Evolutionary conservation across 2,888 invertebrate species (phyloP).

Genomic region (Atethmia centrago): DNA sequence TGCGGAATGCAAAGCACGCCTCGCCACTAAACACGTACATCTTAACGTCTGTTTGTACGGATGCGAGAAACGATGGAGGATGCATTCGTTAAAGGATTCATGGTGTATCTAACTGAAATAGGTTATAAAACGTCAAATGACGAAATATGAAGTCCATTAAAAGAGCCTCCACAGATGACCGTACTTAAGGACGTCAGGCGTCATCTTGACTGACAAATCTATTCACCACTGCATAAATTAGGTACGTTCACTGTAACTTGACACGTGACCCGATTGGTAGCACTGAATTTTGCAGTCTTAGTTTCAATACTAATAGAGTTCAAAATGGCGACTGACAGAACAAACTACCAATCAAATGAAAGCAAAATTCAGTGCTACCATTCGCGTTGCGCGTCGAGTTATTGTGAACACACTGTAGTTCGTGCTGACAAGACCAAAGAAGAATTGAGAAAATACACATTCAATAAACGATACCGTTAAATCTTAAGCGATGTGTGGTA

Average conservation of each 20-base stretch:
- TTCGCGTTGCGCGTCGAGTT: too few relatives aligned
- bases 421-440: not conserved
- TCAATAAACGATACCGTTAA: not conserved
- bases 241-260: too few relatives aligned
- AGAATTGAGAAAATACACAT: not conserved
- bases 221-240: not conserved
- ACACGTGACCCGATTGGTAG: too few relatives aligned
- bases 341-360: too few relatives aligned
- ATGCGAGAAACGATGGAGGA: slow-evolving; percentile 12
- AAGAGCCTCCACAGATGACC: too few relatives aligned
- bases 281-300: too few relatives aligned
- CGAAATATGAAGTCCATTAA: too few relatives aligned
- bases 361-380: too few relatives aligned
- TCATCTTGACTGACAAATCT: too few relatives aligned
- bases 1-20: slow-evolving; percentile 41
- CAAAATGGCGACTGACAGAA: too few relatives aligned
- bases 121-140: not conserved
- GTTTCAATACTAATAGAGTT: too few relatives aligned
- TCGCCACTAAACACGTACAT: slow-evolving; percentile 30
- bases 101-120: not conserved
- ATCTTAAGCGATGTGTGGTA: not conserved
- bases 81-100: not conserved
- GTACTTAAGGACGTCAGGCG: not conserved
- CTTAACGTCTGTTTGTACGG: slow-evolving; percentile 22
- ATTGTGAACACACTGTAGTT: too few relatives aligned